Evolutionary conservation across 2,113 vertebrate species (phyloP).

Genomic region (Varanus komodoensis): DNA sequence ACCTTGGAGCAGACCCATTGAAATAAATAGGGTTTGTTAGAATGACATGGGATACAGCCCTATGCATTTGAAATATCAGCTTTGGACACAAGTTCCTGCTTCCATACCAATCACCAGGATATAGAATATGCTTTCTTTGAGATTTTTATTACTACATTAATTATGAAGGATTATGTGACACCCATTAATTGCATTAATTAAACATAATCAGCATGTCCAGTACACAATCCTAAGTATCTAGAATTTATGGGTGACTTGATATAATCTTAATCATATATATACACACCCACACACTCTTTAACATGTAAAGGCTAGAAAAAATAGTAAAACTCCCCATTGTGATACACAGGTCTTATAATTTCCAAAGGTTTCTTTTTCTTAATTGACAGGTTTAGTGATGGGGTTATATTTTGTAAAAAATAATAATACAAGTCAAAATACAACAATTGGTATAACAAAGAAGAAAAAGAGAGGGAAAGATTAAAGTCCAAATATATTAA

Average conservation of each 20-base stretch:
- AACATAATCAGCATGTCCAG: not conserved
- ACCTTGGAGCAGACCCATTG: too few relatives aligned
- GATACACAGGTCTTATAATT: not conserved
- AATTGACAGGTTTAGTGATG: not conserved
- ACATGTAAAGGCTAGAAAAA: not conserved
- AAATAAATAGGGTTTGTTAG: too few relatives aligned
- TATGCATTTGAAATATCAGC: not conserved
- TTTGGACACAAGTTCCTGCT: not conserved
- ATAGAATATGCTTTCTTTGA: not conserved
- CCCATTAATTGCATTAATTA: not conserved
- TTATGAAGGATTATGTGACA: not conserved
- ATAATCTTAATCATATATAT: not conserved
- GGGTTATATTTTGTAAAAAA: constrained; percentile 13
- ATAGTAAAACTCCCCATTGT: constrained; percentile 5
- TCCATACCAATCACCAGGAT: not conserved
- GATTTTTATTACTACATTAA: not conserved
- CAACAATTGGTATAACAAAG: constrained; percentile 19
- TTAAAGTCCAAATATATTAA: not conserved
- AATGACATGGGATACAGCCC: too few relatives aligned
- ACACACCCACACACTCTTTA: constrained; percentile 6
- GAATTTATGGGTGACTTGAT: not conserved
- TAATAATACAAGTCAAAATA: not conserved
- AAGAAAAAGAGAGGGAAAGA: not conserved
- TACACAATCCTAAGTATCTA: not conserved
- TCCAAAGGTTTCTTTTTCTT: not conserved